A percentile compares a stretch with the other conserved stretches of the same genome.
Evolutionary conservation across 2,797 vertebrate genomes (phyloP).

Genomic region (Loris lydekkerianus): DNA sequence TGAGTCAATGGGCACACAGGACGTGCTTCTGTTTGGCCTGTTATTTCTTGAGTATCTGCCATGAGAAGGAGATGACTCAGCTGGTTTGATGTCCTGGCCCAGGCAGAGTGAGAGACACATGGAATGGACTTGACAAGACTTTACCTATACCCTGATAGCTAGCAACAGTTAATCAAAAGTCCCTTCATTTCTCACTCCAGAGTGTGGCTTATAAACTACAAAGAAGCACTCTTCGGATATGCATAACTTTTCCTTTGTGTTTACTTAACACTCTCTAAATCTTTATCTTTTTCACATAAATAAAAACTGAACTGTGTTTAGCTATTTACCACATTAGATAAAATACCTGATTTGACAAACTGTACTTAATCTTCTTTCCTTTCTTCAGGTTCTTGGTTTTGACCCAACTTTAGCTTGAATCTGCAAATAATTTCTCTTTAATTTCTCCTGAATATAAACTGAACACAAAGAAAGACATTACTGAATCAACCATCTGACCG

Average conservation of each 20-base stretch:
- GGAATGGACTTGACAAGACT: background rate
- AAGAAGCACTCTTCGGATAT: background rate
- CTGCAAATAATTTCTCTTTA: background rate
- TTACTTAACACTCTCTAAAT: background rate
- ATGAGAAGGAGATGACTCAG: background rate
- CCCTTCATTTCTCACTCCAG: background rate
- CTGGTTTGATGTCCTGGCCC: conserved; percentile 43
- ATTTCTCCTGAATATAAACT: background rate
- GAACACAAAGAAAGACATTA: background rate
- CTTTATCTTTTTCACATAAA: background rate
- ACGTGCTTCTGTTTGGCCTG: background rate
- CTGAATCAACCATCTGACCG: background rate
- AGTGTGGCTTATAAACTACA: background rate
- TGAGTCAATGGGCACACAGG: background rate
- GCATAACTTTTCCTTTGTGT: background rate
- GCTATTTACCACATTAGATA: background rate
- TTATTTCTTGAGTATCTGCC: background rate
- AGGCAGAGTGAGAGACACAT: background rate
- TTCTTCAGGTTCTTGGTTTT: background rate
- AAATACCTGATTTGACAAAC: background rate
- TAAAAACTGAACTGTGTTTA: background rate
- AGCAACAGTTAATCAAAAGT: background rate
- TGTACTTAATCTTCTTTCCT: background rate
- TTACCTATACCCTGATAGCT: background rate
- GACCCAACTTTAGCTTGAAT: background rate